Percentiles rank a stretch among this genome's conserved stretches.
Evolutionary conservation across 1,140 invertebrate species (phyloP).

Genomic region (Gryon sp.): DNA sequence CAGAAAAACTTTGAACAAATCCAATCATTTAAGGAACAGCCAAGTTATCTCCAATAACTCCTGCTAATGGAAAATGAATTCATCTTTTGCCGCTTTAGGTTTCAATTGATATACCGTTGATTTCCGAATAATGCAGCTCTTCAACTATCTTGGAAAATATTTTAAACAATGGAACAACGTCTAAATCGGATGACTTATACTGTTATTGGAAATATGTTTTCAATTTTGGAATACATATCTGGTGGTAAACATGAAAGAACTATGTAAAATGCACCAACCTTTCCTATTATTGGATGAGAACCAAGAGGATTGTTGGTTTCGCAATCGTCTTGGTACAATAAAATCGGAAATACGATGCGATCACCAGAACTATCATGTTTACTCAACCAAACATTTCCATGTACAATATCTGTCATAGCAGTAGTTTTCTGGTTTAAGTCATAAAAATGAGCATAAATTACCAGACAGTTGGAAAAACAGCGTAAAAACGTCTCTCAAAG

Average conservation of each 20-base stretch:
- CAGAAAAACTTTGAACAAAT: constrained; percentile 35
- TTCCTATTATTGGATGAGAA: too few relatives aligned
- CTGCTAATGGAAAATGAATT: constrained; percentile 33
- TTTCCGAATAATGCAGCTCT: constrained; percentile 28
- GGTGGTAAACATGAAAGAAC: too few relatives aligned
- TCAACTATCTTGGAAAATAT: constrained; percentile 22
- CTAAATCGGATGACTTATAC: neutral
- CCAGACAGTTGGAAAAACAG: constrained; percentile 38
- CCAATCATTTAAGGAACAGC: constrained; percentile 43
- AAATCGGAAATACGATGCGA: too few relatives aligned
- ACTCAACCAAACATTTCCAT: constrained; percentile 29
- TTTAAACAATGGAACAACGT: constrained; percentile 7
- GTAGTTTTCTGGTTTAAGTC: constrained; percentile 20
- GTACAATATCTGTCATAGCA: constrained; percentile 33
- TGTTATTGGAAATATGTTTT: too few relatives aligned
- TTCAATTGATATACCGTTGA: constrained; percentile 9
- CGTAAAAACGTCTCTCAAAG: constrained; percentile 24
- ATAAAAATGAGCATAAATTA: constrained; percentile 10
- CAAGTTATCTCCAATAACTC: constrained; percentile 44
- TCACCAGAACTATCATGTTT: too few relatives aligned
- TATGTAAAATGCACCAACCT: too few relatives aligned
- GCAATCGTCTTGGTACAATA: too few relatives aligned
- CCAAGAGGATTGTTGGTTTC: too few relatives aligned
- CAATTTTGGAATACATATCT: too few relatives aligned
- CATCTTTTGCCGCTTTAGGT: neutral